Percentiles rank a stretch among this genome's conserved stretches.
Conservation (phyloP, 2,113 vertebrate species). For the Chamaea fasciata region DNA sequence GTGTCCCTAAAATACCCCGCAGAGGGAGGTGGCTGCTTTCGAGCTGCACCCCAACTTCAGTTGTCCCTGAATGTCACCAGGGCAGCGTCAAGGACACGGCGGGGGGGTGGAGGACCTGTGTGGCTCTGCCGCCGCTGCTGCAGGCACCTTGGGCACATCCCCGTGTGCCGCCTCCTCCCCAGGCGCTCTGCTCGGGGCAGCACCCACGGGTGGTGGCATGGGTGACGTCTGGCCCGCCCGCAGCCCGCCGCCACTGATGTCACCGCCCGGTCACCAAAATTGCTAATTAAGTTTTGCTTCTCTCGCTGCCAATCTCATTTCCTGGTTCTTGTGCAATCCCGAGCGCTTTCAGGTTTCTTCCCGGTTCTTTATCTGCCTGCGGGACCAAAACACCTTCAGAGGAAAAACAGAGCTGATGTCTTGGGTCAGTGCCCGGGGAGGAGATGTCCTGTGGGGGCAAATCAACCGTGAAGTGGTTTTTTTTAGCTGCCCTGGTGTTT, state of each 20-base stretch:
- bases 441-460: background rate
- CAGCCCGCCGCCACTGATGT: constrained; percentile 3
- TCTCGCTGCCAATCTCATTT: constrained; percentile 17
- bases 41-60: background rate
- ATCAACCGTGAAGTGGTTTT: background rate
- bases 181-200: background rate
- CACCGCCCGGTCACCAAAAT: background rate
- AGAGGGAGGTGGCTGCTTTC: background rate
- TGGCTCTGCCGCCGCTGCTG: background rate
- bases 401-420: background rate
- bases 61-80: background rate
- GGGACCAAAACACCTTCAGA: background rate
- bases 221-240: background rate
- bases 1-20: background rate
- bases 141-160: rapidly evolving
- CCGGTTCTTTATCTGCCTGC: background rate
- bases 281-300: background rate
- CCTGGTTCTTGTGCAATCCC: constrained; percentile 53
- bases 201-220: rapidly evolving
- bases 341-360: background rate
- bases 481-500: background rate
- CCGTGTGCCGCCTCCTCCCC: background rate
- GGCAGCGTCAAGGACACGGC: background rate
- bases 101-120: rapidly evolving
- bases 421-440: background rate